phyloP scores from a whole-genome alignment of 2,888 invertebrate genomes.

The Drosophila yooni region DNA sequence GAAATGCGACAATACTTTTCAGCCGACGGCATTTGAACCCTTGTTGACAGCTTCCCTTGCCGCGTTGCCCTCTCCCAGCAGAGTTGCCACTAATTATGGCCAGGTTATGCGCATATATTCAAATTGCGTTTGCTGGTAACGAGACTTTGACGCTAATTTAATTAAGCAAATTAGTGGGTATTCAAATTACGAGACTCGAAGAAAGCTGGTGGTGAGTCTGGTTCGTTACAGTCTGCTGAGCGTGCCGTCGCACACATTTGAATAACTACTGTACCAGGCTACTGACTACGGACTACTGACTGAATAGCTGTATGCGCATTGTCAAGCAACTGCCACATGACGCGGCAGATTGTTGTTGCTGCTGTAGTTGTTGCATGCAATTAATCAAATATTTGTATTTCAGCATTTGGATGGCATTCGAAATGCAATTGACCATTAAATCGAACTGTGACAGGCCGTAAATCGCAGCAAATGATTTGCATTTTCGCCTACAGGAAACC shows the following conservation, averaged over 20 bases:
- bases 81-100: slow-evolving; percentile 15
- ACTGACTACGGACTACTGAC: neutral
- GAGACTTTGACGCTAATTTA: slow-evolving; percentile 35
- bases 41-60: slow-evolving; percentile 8
- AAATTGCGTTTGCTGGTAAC: slow-evolving; percentile 40
- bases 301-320: neutral
- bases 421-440: slow-evolving; percentile 74
- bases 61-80: neutral
- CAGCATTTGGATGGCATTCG: slow-evolving; percentile 61
- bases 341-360: slow-evolving; percentile 13
- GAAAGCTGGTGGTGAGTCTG: slow-evolving; percentile 18
- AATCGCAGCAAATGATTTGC: slow-evolving; percentile 64
- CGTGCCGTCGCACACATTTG: neutral
- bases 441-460: slow-evolving; percentile 54
- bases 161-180: slow-evolving; percentile 50
- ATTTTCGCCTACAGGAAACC: slow-evolving; percentile 51
- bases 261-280: slow-evolving; percentile 1
- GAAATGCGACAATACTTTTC: neutral
- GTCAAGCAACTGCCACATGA: slow-evolving; percentile 38
- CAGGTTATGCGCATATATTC: slow-evolving; percentile 35
- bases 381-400: slow-evolving; percentile 63
- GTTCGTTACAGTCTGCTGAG: slow-evolving; percentile 29
- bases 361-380: slow-evolving; percentile 21
- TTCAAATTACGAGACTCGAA: slow-evolving; percentile 46
- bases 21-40: slow-evolving; percentile 32